phyloP scores from a whole-genome alignment of 2,888 invertebrate genomes.

The Coleophora flavipennella region DNA sequence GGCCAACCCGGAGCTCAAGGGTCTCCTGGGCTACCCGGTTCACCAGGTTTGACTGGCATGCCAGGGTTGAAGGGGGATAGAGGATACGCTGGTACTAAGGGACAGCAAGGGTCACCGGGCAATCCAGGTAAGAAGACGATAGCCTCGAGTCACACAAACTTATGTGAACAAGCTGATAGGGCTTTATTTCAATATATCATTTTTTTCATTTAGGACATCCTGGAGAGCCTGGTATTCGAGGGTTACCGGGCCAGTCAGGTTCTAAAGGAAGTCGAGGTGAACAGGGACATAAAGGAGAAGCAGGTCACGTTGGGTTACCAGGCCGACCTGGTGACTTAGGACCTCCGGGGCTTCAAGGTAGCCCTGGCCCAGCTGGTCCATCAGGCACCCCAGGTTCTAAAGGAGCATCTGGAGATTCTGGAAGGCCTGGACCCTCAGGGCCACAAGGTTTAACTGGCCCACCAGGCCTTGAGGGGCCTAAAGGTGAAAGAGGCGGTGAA shows the following conservation, averaged over 20 bases:
- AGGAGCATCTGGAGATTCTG: slow-evolving; percentile 79
- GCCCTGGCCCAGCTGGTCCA: slow-evolving; percentile 77
- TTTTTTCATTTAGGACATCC: slow-evolving; percentile 58
- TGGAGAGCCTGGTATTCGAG: slow-evolving; percentile 76
- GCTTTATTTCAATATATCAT: not conserved
- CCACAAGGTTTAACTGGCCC: slow-evolving; percentile 80
- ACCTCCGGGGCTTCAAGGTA: slow-evolving; percentile 79
- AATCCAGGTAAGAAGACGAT: slow-evolving; percentile 71
- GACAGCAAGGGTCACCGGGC: slow-evolving; percentile 80
- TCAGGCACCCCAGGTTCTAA: slow-evolving; percentile 80
- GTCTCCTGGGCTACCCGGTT: slow-evolving; percentile 77
- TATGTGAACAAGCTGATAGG: too few relatives aligned
- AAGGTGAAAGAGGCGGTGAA: slow-evolving; percentile 81
- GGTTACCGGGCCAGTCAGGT: slow-evolving; percentile 76
- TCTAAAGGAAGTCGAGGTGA: slow-evolving; percentile 84
- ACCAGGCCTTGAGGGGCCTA: slow-evolving; percentile 80
- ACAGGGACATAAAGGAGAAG: slow-evolving; percentile 81
- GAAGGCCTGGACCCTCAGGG: slow-evolving; percentile 78
- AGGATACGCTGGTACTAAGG: slow-evolving; percentile 79
- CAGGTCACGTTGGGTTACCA: slow-evolving; percentile 81
- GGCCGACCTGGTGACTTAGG: slow-evolving; percentile 85
- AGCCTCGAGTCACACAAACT: too few relatives aligned
- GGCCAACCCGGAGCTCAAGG: slow-evolving; percentile 82
- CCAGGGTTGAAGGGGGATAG: slow-evolving; percentile 83
- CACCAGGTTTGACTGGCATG: slow-evolving; percentile 78